Conservation (phyloP, 2,113 vertebrate genomes). For the Thymallus thymallus region DNA sequence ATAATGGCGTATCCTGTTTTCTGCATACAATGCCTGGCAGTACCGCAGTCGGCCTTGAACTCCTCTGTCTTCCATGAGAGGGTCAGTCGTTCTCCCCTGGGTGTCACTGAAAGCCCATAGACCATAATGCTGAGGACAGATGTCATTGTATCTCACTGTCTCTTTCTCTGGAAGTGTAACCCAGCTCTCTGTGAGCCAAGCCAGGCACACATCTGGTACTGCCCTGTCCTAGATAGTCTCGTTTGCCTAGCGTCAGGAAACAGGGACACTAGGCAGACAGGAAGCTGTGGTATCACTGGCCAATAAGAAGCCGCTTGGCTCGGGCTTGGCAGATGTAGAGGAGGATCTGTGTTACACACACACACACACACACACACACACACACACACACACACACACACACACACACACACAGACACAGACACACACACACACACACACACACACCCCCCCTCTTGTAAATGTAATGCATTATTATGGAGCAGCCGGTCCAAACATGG, state of each 20-base stretch:
- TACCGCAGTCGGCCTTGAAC: too few species aligned
- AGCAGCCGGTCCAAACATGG: too few species aligned
- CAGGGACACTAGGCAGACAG: constrained; percentile 68
- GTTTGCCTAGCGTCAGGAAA: constrained; percentile 48
- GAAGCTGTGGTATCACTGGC: constrained; percentile 39
- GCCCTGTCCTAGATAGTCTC: constrained; percentile 65
- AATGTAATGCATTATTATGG: too few species aligned
- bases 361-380: not conserved
- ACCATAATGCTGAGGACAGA: constrained; percentile 65
- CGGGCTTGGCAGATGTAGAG: constrained; percentile 15
- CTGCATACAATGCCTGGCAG: too few species aligned
- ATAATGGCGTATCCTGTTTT: too few species aligned
- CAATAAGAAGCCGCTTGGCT: constrained; percentile 38
- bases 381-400: not conserved
- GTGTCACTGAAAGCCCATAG: constrained; percentile 56
- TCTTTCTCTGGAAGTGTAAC: constrained; percentile 52
- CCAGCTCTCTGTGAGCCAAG: constrained; percentile 53
- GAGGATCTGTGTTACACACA: not conserved
- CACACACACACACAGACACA: not conserved
- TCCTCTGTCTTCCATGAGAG: too few species aligned
- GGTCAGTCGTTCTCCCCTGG: not conserved
- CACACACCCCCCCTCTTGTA: too few species aligned
- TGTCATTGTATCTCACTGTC: constrained; percentile 40
- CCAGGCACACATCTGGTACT: too few species aligned
- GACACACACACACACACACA: not conserved